phyloP scores from a whole-genome alignment of 2,888 invertebrate species.

The Brachyptera putata region DNA sequence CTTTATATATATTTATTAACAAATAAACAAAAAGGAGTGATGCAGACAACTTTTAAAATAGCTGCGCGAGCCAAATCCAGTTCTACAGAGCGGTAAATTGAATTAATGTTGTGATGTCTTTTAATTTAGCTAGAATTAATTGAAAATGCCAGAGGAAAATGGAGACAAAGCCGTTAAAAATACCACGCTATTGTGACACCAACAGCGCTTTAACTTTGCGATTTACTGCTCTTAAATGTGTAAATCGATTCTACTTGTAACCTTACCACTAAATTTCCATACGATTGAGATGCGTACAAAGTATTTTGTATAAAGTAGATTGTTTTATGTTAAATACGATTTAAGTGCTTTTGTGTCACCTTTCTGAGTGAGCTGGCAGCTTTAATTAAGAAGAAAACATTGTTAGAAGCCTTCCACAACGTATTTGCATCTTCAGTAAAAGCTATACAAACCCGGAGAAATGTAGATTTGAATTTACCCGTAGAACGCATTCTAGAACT shows the following conservation, averaged over 20 bases:
- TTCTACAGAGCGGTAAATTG: neutral
- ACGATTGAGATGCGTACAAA: neutral
- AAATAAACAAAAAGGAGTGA: too few relatives aligned
- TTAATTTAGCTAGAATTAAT: slow-evolving; percentile 8
- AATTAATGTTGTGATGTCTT: slow-evolving; percentile 18
- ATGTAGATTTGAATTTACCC: neutral
- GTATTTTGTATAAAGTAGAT: too few relatives aligned
- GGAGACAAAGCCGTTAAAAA: neutral
- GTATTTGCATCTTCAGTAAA: too few relatives aligned
- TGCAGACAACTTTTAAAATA: neutral
- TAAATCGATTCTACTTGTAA: neutral
- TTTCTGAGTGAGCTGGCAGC: neutral
- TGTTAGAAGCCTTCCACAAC: too few relatives aligned
- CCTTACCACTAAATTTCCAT: neutral
- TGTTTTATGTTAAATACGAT: neutral
- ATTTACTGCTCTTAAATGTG: slow-evolving; percentile 4
- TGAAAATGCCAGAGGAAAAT: slow-evolving; percentile 4
- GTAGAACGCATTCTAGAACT: too few relatives aligned
- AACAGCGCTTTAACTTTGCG: neutral
- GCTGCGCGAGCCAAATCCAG: neutral
- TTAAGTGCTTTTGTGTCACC: neutral
- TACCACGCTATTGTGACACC: neutral
- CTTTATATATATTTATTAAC: too few relatives aligned
- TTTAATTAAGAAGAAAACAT: too few relatives aligned
- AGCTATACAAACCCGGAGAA: neutral